Evolutionary conservation across 2,888 invertebrate species (phyloP).

Genomic region (Agrochola circellaris): DNA sequence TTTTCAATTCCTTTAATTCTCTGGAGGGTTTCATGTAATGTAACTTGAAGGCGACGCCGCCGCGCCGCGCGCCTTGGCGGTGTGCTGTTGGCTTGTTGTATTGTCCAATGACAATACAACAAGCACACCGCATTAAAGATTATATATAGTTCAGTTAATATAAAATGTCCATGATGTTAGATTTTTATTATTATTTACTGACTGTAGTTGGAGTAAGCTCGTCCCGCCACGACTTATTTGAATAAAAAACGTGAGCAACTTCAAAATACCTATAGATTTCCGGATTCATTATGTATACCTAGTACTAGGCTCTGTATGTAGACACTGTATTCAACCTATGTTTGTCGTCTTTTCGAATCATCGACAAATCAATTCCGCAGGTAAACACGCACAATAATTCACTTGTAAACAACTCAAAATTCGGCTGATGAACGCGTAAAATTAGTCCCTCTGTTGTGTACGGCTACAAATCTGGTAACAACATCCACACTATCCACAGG

Average conservation of each 20-base stretch:
- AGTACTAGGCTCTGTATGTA: too few species aligned
- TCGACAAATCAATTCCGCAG: background rate
- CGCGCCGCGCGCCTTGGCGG: too few species aligned
- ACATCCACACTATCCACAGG: background rate
- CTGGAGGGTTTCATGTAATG: slow-evolving; percentile 9
- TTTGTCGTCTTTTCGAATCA: background rate
- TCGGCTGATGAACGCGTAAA: background rate
- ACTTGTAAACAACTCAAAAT: too few species aligned
- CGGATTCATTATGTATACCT: background rate
- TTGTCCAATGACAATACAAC: too few species aligned
- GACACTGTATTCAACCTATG: background rate
- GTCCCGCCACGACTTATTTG: too few species aligned
- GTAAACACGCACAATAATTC: background rate
- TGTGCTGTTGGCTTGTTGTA: background rate
- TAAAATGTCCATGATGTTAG: background rate
- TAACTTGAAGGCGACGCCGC: background rate
- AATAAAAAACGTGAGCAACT: background rate
- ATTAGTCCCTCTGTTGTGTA: background rate
- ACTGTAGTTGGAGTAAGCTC: background rate
- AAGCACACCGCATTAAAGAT: background rate
- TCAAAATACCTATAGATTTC: background rate
- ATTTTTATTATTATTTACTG: background rate
- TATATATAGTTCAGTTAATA: background rate
- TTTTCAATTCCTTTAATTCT: slow-evolving; percentile 49
- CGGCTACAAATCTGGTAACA: background rate